Evolutionary conservation across 2,113 vertebrate species (phyloP).

Genomic region (Camelus bactrianus): DNA sequence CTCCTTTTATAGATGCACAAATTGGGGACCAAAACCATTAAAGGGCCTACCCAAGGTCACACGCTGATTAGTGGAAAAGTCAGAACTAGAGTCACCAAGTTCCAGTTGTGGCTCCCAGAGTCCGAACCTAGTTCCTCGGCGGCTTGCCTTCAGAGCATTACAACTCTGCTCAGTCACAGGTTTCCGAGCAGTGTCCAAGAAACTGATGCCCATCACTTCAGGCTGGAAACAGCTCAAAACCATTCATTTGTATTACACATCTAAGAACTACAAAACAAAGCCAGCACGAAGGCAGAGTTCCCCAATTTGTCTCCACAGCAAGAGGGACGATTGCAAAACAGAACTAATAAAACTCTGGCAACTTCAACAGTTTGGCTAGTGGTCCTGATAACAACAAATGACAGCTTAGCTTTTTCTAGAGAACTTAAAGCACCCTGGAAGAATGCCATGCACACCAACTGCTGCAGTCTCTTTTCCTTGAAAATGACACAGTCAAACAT

Average conservation of each 20-base stretch:
- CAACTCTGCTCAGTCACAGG: conserved; percentile 74
- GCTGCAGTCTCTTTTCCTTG: conserved; percentile 21
- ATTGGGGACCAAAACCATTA: not conserved
- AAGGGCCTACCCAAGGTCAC: conserved; percentile 42
- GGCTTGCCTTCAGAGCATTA: not conserved
- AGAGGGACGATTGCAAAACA: conserved; percentile 85
- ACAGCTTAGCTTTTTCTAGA: conserved; percentile 80
- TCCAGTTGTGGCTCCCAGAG: not conserved
- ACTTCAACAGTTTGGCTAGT: conserved; percentile 82
- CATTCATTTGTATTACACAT: conserved; percentile 83
- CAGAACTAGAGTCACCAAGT: not conserved
- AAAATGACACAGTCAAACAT: conserved; percentile 19
- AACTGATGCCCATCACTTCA: conserved; percentile 66
- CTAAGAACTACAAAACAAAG: conserved; percentile 81
- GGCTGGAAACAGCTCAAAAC: conserved; percentile 78
- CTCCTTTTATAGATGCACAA: not conserved
- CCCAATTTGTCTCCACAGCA: conserved; percentile 83
- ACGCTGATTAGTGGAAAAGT: not conserved
- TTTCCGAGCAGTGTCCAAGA: conserved; percentile 79
- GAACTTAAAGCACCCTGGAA: conserved; percentile 82
- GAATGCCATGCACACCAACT: not conserved
- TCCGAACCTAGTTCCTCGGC: not conserved
- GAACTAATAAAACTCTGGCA: conserved; percentile 85
- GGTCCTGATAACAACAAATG: conserved; percentile 74
- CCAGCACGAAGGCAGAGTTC: conserved; percentile 80